These are phyloP conservation scores for Busseola fusca DNA, from an alignment of 2,888 invertebrate genomes.

Conservation along the genomic window DNA sequence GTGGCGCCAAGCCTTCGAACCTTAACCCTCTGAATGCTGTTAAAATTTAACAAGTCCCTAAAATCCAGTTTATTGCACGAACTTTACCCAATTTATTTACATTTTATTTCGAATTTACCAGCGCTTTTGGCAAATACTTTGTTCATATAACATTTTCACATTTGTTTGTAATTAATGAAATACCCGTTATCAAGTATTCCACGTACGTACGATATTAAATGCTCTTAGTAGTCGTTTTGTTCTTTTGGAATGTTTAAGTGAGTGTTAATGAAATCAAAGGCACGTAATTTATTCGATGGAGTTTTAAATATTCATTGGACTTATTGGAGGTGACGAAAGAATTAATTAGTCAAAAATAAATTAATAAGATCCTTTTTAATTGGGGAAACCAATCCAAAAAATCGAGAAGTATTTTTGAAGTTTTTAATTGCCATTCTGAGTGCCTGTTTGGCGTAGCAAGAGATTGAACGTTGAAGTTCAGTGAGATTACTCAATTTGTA, in stretches of 20 bases:
- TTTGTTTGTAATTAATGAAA: conserved; percentile 72
- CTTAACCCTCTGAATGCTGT: conserved; percentile 66
- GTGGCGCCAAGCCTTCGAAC: conserved; percentile 63
- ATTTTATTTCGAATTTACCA: conserved; percentile 52
- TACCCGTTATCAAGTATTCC: conserved; percentile 56
- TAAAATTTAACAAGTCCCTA: conserved; percentile 77
- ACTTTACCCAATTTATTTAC: conserved; percentile 57
- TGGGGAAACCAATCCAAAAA: conserved; percentile 25
- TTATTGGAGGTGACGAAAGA: conserved; percentile 60
- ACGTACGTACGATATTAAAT: conserved; percentile 28
- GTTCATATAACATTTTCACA: conserved; percentile 45
- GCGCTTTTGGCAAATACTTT: conserved; percentile 46
- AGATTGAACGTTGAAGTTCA: conserved; percentile 20
- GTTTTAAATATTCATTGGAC: conserved; percentile 67
- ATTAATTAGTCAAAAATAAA: conserved; percentile 65
- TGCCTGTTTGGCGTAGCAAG: conserved; percentile 16
- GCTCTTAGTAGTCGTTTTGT: conserved; percentile 5
- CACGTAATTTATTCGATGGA: conserved; percentile 69
- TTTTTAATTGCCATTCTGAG: conserved; percentile 38
- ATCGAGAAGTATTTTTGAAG: conserved; percentile 31
- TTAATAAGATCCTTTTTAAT: conserved; percentile 52
- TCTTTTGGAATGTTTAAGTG: conserved; percentile 8
- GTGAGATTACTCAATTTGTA: conserved; percentile 11
- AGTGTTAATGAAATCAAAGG: conserved; percentile 17
- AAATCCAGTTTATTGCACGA: conserved; percentile 59